Conservation (phyloP, 2,113 vertebrate genomes). For the Notiomystis cincta region DNA sequence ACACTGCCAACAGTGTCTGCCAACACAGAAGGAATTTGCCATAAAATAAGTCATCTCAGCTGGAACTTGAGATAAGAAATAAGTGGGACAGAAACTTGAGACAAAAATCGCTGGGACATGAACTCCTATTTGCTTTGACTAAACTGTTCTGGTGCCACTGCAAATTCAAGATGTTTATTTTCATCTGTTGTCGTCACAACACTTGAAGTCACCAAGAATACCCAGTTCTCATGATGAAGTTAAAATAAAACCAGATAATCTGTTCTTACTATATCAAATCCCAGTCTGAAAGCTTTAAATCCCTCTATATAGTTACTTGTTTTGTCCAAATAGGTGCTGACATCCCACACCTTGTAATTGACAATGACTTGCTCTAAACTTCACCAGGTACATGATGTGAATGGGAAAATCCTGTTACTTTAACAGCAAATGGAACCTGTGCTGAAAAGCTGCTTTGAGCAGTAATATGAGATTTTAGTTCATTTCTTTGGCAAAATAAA, state of each 20-base stretch:
- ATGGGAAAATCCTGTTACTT: neutral
- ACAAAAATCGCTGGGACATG: neutral
- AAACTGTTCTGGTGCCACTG: neutral
- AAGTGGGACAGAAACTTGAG: neutral
- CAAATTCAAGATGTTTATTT: neutral
- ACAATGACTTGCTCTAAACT: neutral
- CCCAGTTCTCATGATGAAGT: fast-evolving
- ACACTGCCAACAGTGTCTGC: neutral
- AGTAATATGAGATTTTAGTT: neutral
- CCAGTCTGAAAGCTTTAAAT: neutral
- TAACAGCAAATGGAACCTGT: neutral
- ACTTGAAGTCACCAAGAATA: neutral
- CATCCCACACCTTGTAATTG: neutral
- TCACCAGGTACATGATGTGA: neutral
- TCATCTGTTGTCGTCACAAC: neutral
- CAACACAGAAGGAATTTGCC: neutral
- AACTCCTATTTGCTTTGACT: neutral
- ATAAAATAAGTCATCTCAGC: neutral
- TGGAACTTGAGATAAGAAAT: neutral
- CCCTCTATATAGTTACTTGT: neutral
- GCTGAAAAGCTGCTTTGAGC: neutral
- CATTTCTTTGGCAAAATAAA: neutral
- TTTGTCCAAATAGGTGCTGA: neutral
- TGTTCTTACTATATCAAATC: neutral
- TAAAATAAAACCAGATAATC: neutral